These are phyloP conservation scores for Bos indicus DNA, from an alignment of 2,113 vertebrate genomes.

Conservation along the genomic window DNA sequence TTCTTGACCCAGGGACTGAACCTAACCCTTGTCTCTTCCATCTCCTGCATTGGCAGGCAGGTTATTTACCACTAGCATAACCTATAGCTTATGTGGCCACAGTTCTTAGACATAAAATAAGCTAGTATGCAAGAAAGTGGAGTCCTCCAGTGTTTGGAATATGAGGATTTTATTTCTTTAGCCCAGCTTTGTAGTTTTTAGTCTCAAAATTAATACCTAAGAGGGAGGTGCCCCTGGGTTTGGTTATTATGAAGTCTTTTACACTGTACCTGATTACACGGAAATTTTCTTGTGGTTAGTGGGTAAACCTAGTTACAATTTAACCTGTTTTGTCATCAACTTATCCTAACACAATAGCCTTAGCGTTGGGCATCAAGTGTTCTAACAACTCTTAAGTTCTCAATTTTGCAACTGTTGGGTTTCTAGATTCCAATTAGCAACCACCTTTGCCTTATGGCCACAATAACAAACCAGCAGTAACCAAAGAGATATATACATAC, in stretches of 20 bases:
- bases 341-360: background rate
- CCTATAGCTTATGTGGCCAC: background rate
- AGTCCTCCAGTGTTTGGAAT: background rate
- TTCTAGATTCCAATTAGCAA: background rate
- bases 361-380: background rate
- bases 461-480: background rate
- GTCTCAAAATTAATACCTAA: background rate
- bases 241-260: background rate
- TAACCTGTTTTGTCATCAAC: background rate
- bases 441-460: background rate
- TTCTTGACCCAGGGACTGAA: background rate
- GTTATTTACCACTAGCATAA: background rate
- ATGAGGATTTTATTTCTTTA: background rate
- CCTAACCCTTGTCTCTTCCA: background rate
- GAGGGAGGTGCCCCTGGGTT: background rate
- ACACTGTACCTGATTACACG: background rate
- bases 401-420: background rate
- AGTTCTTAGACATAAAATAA: background rate
- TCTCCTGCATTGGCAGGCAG: background rate
- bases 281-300: background rate
- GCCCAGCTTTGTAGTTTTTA: background rate
- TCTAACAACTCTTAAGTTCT: background rate
- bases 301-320: background rate
- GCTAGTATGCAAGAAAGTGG: background rate
- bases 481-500: background rate